A percentile compares a stretch with the other conserved stretches of the same genome.
These are phyloP conservation scores for Danionella cerebrum DNA, from an alignment of 2,113 vertebrate species.

Conservation along the genomic window DNA sequence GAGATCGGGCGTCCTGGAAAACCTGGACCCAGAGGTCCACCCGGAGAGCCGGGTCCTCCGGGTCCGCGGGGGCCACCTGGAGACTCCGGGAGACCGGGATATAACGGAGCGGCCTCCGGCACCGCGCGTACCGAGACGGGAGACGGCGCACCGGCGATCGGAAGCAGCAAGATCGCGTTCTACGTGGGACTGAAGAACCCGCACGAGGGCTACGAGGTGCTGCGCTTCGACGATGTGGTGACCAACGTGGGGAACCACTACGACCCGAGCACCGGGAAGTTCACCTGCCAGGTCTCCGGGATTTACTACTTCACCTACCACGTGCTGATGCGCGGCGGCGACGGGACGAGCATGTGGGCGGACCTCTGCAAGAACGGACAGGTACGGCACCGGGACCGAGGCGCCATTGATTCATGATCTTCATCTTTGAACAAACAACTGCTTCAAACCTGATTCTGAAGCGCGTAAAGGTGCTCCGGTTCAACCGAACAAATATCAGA, in stretches of 20 bases:
- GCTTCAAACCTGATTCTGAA: too few relatives aligned
- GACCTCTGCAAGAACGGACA: constrained; percentile 82
- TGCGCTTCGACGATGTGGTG: constrained; percentile 66
- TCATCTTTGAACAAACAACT: too few relatives aligned
- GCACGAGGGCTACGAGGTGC: constrained; percentile 67
- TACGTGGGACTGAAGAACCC: constrained; percentile 88
- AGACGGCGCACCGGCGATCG: constrained; percentile 61
- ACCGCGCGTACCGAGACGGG: constrained; percentile 61
- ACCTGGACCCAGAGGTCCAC: constrained; percentile 73
- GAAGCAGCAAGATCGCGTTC: constrained; percentile 76
- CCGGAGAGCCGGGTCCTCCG: constrained; percentile 75
- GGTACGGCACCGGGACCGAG: too few relatives aligned
- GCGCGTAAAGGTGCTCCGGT: too few relatives aligned
- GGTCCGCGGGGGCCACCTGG: constrained; percentile 75
- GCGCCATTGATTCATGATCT: too few relatives aligned
- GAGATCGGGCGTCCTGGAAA: constrained; percentile 76
- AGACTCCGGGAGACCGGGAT: constrained; percentile 56
- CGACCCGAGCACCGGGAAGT: constrained; percentile 75
- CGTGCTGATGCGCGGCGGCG: constrained; percentile 80
- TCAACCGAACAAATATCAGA: too few relatives aligned
- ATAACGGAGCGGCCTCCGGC: constrained; percentile 53
- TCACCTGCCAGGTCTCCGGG: constrained; percentile 81
- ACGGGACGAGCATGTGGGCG: constrained; percentile 84
- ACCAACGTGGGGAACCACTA: constrained; percentile 67
- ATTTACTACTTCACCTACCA: constrained; percentile 85